These are phyloP conservation scores for Monochamus saltuarius DNA, from an alignment of 1,140 invertebrate species.

Conservation along the genomic window DNA sequence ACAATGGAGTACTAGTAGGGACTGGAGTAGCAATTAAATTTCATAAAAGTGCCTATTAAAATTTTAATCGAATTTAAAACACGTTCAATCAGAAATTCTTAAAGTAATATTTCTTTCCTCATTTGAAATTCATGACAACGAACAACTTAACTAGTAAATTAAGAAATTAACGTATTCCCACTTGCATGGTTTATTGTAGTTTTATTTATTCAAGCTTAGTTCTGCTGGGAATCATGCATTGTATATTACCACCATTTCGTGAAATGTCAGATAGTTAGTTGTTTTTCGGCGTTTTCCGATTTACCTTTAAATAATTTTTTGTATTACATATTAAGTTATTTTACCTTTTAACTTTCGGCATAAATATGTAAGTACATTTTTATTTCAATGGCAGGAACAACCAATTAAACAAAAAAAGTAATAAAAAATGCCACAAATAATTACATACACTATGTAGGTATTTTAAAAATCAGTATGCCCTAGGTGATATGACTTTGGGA, in stretches of 20 bases:
- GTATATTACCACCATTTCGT: slow-evolving; percentile 43
- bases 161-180: slow-evolving; percentile 53
- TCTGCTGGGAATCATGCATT: slow-evolving; percentile 42
- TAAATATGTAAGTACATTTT: too few species aligned
- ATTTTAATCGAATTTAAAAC: slow-evolving; percentile 42
- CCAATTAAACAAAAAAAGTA: too few species aligned
- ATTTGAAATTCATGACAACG: slow-evolving; percentile 46
- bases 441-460: too few species aligned
- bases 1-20: too few species aligned
- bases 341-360: too few species aligned
- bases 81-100: slow-evolving; percentile 42
- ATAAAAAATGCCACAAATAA: too few species aligned
- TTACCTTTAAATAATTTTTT: too few species aligned
- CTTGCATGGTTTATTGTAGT: slow-evolving; percentile 49
- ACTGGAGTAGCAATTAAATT: slow-evolving; percentile 32
- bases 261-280: slow-evolving; percentile 20
- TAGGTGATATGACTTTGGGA: too few species aligned
- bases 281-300: background rate
- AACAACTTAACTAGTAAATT: slow-evolving; percentile 52
- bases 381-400: too few species aligned
- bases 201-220: slow-evolving; percentile 47
- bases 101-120: slow-evolving; percentile 47
- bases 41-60: slow-evolving; percentile 31
- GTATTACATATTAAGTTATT: too few species aligned
- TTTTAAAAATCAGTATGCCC: too few species aligned